Conservation (phyloP, 2,797 vertebrate species). For the Urosaurus nigricauda region DNA sequence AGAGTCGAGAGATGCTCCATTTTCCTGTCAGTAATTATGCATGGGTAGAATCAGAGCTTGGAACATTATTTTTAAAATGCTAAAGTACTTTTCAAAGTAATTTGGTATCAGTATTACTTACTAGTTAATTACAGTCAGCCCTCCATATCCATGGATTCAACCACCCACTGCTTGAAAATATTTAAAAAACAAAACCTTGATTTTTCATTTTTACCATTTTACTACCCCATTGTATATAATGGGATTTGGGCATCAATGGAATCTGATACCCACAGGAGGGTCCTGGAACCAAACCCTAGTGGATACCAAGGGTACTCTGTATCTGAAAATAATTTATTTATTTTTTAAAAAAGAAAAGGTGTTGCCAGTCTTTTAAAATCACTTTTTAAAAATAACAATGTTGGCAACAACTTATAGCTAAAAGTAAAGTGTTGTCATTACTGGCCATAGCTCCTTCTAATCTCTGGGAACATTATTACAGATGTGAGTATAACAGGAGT, state of each 20-base stretch:
- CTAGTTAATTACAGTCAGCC: too few species aligned
- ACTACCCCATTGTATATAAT: too few species aligned
- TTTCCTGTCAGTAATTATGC: constrained; percentile 76
- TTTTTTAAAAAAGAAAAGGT: too few species aligned
- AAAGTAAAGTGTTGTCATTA: not conserved
- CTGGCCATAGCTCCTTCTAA: not conserved
- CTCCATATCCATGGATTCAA: not conserved
- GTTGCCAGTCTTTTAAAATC: not conserved
- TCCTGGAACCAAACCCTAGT: too few species aligned
- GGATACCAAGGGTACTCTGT: too few species aligned
- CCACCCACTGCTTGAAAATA: too few species aligned
- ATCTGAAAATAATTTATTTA: too few species aligned
- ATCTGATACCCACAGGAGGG: too few species aligned
- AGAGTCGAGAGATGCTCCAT: constrained; percentile 85
- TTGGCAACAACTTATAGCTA: not conserved
- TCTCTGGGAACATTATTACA: not conserved
- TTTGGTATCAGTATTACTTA: too few species aligned
- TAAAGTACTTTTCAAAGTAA: not conserved
- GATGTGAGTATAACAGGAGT: not conserved
- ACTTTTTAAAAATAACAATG: not conserved
- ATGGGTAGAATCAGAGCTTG: not conserved
- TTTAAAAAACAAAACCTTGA: too few species aligned
- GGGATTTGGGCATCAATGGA: too few species aligned
- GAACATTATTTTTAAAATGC: not conserved
- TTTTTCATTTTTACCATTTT: too few species aligned